Percentiles rank a stretch among this genome's conserved stretches.
Conservation (phyloP, 2,113 vertebrate genomes). For the Chionis minor region DNA sequence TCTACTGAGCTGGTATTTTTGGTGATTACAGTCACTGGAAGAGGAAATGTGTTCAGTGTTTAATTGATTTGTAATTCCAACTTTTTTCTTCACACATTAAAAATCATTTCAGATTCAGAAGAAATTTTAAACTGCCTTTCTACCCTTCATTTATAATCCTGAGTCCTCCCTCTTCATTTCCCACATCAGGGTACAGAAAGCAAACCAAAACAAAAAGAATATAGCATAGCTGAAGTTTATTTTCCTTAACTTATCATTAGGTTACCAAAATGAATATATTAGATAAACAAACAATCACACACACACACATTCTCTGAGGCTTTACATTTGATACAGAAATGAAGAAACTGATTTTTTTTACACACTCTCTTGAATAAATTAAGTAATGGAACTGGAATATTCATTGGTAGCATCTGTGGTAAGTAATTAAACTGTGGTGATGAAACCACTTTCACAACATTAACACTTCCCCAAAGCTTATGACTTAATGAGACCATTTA, state of each 20-base stretch:
- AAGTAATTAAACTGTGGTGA: constrained; percentile 17
- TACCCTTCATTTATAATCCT: neutral
- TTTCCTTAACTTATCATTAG: neutral
- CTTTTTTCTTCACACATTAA: neutral
- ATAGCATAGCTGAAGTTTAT: neutral
- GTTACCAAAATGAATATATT: neutral
- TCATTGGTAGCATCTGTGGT: neutral
- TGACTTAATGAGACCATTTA: constrained; percentile 9
- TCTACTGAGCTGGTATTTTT: neutral
- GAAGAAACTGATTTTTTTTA: neutral
- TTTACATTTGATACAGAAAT: neutral
- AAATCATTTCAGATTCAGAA: neutral
- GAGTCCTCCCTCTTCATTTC: neutral
- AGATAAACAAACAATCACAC: neutral
- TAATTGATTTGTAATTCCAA: neutral
- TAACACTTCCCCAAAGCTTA: neutral
- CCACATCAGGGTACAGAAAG: neutral
- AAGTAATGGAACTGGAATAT: neutral
- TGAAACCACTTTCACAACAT: constrained; percentile 28
- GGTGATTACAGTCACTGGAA: neutral
- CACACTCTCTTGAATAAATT: neutral
- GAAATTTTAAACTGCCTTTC: neutral
- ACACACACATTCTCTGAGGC: neutral
- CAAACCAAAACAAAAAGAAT: neutral
- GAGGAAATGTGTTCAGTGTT: neutral